Evolutionary conservation across 2,888 invertebrate genomes (phyloP), one percentile per base, ranked within the genome.

Genomic region (Reticulitermes lucifugus): DNA sequence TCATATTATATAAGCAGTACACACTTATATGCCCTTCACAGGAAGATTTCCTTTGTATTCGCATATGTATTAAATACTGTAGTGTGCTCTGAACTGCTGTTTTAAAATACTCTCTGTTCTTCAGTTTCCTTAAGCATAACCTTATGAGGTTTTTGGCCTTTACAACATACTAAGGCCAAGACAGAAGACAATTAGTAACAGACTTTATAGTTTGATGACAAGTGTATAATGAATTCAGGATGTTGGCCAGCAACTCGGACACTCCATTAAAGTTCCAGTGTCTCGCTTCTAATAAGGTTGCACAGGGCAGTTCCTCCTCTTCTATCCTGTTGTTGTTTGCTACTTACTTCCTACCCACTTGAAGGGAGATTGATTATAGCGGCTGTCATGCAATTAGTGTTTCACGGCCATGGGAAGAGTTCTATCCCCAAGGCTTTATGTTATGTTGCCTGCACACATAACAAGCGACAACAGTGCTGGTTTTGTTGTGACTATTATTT

Each of bases 191-290:
- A 65, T 65, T 65, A 65, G 25, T n/a, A n/a, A 25, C 9, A 7
- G 65, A n/a, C 25, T 46, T 9, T n/a, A 10, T 6, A 65, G 25
- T 55, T 4, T 65, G 65, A 65, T 65, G 65, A 65, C 65, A 25
- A 65, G 65, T n/a, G 65, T 25, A n/a, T 65, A 65, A 65, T 65
- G 65, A n/a, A 65, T 65, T 65, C 25, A 65, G 65, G n/a, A 65
- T 25, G 65, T 7, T 4, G 65, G 65, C 9, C 25, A 12, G 65
- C 25, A n/a, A 65, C 65, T 65, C 65, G 65, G 65, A 65, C 65
- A 25, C 65, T 65, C 65, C 65, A 65, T 65, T 65, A 65, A 65
- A 65, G 65, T 65, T 25, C 65, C n/a, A 65, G 25, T 25, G 65
- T n/a, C 65, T n/a, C 25, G n/a, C 65, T 60, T 6, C 21, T 65